Percentiles rank a stretch among this genome's conserved stretches.
These are phyloP conservation scores for Acanthaster planci DNA, from an alignment of 35 echinoderm and acorn worm genomes.

Conservation along the genomic window DNA sequence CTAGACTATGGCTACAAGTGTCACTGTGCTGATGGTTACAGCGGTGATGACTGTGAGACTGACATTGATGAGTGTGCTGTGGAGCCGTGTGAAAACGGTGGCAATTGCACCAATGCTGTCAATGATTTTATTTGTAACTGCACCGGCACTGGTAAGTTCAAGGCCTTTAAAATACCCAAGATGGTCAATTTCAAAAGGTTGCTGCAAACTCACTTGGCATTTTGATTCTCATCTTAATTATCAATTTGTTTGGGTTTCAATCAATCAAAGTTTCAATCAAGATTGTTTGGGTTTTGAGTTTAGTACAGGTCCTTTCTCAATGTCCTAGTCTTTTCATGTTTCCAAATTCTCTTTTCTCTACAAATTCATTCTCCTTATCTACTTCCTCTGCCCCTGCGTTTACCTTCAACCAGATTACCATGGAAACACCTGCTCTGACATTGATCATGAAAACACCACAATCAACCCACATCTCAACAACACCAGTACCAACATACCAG, in stretches of 20 bases:
- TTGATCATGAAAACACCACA: conserved; percentile 65
- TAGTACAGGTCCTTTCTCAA: too few species aligned
- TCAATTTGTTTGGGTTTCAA: too few species aligned
- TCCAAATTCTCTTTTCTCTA: too few species aligned
- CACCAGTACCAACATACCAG: conserved; percentile 54
- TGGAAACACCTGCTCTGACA: conserved; percentile 58
- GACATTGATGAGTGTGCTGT: conserved; percentile 72
- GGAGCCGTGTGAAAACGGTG: conserved; percentile 56
- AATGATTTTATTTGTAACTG: conserved; percentile 73
- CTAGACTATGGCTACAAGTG: conserved; percentile 62
- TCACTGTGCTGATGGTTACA: conserved; percentile 54
- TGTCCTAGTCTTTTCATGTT: too few species aligned
- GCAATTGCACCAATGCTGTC: conserved; percentile 50
- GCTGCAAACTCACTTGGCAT: too few species aligned
- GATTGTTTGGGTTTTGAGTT: too few species aligned
- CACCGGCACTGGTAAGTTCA: conserved; percentile 52
- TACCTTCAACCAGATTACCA: conserved; percentile 62
- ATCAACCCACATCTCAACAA: conserved; percentile 52
- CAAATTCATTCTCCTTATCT: too few species aligned
- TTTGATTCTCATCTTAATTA: too few species aligned
- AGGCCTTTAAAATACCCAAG: neutral
- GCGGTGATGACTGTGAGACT: conserved; percentile 45
- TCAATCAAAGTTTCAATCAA: too few species aligned
- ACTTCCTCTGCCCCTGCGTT: neutral
- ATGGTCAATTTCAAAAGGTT: too few species aligned